A percentile compares a stretch with the other conserved stretches of the same genome.
These are phyloP conservation scores for Drosophila tripunctata DNA, from an alignment of 2,888 invertebrate genomes.

Conservation along the genomic window DNA sequence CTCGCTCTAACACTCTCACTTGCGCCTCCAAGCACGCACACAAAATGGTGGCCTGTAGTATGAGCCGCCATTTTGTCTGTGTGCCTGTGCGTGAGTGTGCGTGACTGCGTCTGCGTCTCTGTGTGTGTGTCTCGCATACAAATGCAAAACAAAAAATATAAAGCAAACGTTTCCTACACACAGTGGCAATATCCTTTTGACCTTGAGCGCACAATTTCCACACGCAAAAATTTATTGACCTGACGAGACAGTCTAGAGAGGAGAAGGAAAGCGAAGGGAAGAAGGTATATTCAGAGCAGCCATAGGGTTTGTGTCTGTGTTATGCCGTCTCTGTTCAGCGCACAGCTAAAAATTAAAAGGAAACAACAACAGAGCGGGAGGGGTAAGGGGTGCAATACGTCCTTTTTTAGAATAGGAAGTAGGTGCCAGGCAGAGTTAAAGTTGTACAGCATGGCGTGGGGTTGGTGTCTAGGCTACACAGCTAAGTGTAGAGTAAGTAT, in stretches of 20 bases:
- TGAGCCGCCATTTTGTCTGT: slow-evolving; percentile 66
- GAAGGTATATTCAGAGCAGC: neutral
- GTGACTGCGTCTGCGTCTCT: neutral
- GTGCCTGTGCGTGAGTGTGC: neutral
- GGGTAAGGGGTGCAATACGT: no score
- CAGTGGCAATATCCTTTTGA: slow-evolving; percentile 84
- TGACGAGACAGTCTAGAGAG: slow-evolving; percentile 29
- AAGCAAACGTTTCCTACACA: slow-evolving; percentile 73
- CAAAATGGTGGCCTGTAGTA: slow-evolving; percentile 53
- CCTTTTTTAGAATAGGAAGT: slow-evolving; percentile 69
- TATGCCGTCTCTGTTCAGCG: slow-evolving; percentile 2
- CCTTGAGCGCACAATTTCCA: slow-evolving; percentile 83
- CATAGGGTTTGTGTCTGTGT: slow-evolving; percentile 38
- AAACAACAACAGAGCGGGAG: slow-evolving; percentile 27
- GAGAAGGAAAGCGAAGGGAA: neutral
- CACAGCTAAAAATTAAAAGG: slow-evolving; percentile 26
- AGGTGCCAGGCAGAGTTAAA: slow-evolving; percentile 54
- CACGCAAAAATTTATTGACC: slow-evolving; percentile 84
- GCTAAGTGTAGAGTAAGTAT: no score
- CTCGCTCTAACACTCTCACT: neutral
- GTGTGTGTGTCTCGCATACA: slow-evolving; percentile 42
- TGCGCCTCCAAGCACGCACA: slow-evolving; percentile 29
- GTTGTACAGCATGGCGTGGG: neutral
- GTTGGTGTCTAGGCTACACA: slow-evolving; percentile 9
- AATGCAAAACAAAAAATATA: slow-evolving; percentile 3